phyloP scores from a whole-genome alignment of 2,113 vertebrate species.

The Percopsis transmontana region DNA sequence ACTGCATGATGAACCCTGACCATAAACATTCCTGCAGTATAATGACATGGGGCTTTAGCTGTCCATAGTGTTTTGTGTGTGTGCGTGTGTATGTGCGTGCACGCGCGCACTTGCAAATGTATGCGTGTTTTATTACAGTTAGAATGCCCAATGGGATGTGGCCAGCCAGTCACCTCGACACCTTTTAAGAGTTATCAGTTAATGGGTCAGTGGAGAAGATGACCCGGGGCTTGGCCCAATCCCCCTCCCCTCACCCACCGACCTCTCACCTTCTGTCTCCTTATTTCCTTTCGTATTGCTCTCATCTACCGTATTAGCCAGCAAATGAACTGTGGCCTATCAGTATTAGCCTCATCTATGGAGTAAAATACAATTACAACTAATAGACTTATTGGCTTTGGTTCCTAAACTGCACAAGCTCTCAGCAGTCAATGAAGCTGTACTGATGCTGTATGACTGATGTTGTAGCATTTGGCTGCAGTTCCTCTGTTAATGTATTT shows the following conservation, averaged over 20 bases:
- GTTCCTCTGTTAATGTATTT: background rate
- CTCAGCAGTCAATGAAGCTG: background rate
- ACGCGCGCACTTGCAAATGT: background rate
- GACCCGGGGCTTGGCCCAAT: conserved; percentile 14
- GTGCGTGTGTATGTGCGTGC: conserved; percentile 6
- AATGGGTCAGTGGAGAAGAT: conserved; percentile 44
- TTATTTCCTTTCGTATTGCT: background rate
- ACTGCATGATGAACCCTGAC: conserved; percentile 32
- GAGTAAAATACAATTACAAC: conserved; percentile 1
- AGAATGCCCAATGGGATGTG: conserved; percentile 31
- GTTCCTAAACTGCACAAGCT: background rate
- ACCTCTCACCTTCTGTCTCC: background rate
- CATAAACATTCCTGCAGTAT: conserved; percentile 36
- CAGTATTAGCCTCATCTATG: conserved; percentile 17
- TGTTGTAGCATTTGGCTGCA: background rate
- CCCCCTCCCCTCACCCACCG: background rate
- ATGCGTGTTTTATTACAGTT: conserved; percentile 14
- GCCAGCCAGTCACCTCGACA: conserved; percentile 7
- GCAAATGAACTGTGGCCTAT: conserved; percentile 44
- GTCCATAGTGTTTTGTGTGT: conserved; percentile 6
- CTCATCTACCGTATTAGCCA: conserved; percentile 28
- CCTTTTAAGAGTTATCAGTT: conserved; percentile 38
- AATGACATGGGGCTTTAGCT: conserved; percentile 16
- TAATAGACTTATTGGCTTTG: background rate
- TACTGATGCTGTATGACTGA: background rate